Base-by-base conservation (phyloP, 1,140 invertebrate species). In the Scylla paramamosain region DNA sequence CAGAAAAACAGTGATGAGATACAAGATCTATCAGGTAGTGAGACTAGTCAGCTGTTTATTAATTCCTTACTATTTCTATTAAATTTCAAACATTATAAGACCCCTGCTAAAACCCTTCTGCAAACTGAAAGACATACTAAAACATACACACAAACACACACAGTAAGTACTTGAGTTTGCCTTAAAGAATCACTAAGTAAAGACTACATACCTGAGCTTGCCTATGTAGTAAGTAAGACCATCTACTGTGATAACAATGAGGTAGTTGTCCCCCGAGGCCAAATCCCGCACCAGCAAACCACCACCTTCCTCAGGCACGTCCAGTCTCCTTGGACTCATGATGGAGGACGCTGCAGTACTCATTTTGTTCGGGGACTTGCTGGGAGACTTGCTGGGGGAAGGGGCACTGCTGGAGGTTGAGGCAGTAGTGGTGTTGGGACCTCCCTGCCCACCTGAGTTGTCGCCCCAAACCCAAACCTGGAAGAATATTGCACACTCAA, bases 191-290 rank as follows among this genome's bases (percentile, higher is more conserved):
- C 1, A 39, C 39, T 39, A 39, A 39, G 39, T 39, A 39, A 1
- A 39, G 39, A 39, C 1, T 39, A 6, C 32, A 28, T 84, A 94
- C 93, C 88, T 94, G 48, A 94, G 32, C 88, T 91, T 94, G 88
- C 95, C 97, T 96, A 96, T 67, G 95, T 96, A 95, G 95, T 93
- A 96, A 91, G 96, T 31, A 0, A 88, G 91, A 29, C 97, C 97
- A 97, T 98, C 97, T 96, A 97, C 97, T 93, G 98, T 98, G 95
- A 98, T 97, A 93, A 98, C 97, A 45, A 98, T 96, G 95, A 98
- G 98, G 96, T 98, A 98, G 96, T 98, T 97, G 96, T 97, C 97
- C n/a, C 98, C 98, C 96, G 98, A 98, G 86, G 98, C 98, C 96
- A 98, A 97, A 96, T 98, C 98, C 97, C 97, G 45, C 32, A 90